These are phyloP conservation scores for Dolichoris vasculosae DNA, from an alignment of 1,140 invertebrate genomes.

Conservation along the genomic window DNA sequence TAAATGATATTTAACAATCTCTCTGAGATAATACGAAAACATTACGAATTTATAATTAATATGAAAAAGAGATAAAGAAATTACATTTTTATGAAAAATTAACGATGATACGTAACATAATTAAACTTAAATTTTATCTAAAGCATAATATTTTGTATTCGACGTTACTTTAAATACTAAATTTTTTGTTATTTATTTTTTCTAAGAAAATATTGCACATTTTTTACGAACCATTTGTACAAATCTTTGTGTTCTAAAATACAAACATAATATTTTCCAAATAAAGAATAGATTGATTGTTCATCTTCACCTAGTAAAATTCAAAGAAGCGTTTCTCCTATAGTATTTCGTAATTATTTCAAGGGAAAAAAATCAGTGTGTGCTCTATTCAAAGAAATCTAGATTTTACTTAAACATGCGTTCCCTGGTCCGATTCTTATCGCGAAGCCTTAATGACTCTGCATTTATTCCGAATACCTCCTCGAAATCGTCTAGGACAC, in stretches of 20 bases:
- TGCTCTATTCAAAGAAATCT: background rate
- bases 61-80: too few species aligned
- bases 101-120: too few species aligned
- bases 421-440: conserved; percentile 33
- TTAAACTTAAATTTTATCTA: too few species aligned
- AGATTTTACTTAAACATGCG: conserved; percentile 41
- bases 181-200: too few species aligned
- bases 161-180: too few species aligned
- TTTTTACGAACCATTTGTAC: too few species aligned
- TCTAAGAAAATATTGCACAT: too few species aligned
- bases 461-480: conserved; percentile 47
- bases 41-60: too few species aligned
- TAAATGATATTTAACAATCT: too few species aligned
- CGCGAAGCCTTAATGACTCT: conserved; percentile 36
- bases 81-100: too few species aligned
- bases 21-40: too few species aligned
- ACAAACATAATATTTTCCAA: background rate
- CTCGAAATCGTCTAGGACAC: conserved; percentile 41
- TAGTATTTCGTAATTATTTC: conserved; percentile 27
- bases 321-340: background rate
- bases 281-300: background rate
- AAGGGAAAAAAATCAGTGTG: background rate
- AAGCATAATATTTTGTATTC: too few species aligned
- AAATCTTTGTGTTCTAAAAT: background rate
- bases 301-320: background rate